Base-by-base conservation (phyloP, 1,140 invertebrate species). In the Drosophila pectinifera region DNA sequence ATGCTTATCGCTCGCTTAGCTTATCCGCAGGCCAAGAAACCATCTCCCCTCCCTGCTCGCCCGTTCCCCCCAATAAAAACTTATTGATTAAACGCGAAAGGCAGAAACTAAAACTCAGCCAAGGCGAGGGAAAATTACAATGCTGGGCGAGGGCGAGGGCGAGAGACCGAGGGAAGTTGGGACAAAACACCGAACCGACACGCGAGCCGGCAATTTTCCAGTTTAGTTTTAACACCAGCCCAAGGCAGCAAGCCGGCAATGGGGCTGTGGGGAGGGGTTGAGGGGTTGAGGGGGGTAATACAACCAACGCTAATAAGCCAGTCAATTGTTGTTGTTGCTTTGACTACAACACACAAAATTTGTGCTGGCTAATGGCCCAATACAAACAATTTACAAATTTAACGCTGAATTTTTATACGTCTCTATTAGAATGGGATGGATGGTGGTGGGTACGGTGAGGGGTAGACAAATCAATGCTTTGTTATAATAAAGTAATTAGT, bases 351-450 rank as follows among this genome's bases (percentile, higher is more conserved):
- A 59, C 59, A 65, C 63, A 65, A 70, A 70, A 57, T 61, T 55
- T 68, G 64, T 79, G 63, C 68, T 74, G 80, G 70, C 70, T 84
- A 83, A 84, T 84, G 73, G 75, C 36, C 80, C 78, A 84, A 83
- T 84, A 74, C 74, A 88, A 88, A 88, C 83, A 89, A 89, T 88
- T 88, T 88, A 83, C 70, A 89, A 89, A 88, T 88, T 88, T 89
- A 89, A 83, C 84, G 84, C 83, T 88, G 84, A 68, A 86, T 86
- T 86, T 86, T 55, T 57, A 34, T 79, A 62, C 75, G 65, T 64
- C 80, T 82, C 72, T 69, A 83, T 83, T 79, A 82, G 80, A 78
- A 70, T 22, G n/a, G n/a, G n/a, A n/a, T n/a, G n/a, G n/a, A n/a
- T n/a, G n/a, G n/a, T n/a, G n/a, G n/a, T n/a, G n/a, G n/a, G n/a